These are phyloP conservation scores for Tubiluchus corallicola DNA, from an alignment of 2,888 invertebrate genomes.

Conservation along the genomic window DNA sequence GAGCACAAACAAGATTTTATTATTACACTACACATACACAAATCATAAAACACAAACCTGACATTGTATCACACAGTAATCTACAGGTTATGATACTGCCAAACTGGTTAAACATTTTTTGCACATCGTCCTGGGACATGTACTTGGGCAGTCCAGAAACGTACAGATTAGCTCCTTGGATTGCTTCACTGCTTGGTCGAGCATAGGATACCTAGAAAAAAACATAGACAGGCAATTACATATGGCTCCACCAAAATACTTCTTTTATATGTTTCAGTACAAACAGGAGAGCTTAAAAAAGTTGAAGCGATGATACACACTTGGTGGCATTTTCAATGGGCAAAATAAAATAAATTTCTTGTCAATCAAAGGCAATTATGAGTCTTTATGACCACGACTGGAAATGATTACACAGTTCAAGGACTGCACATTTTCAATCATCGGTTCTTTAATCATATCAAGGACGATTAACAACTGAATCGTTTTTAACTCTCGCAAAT, in stretches of 20 bases:
- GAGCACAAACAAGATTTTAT: too few relatives aligned
- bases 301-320: background rate
- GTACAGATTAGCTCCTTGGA: slow-evolving; percentile 31
- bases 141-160: slow-evolving; percentile 30
- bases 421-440: too few relatives aligned
- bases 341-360: slow-evolving; percentile 7
- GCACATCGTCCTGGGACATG: slow-evolving; percentile 30
- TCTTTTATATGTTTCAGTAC: too few relatives aligned
- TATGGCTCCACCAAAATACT: too few relatives aligned
- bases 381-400: too few relatives aligned
- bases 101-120: slow-evolving; percentile 28
- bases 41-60: slow-evolving; percentile 23
- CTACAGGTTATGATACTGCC: slow-evolving; percentile 30
- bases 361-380: too few relatives aligned
- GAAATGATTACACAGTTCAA: too few relatives aligned
- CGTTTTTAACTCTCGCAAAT: too few relatives aligned
- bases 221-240: slow-evolving; percentile 9
- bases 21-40: too few relatives aligned
- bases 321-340: slow-evolving; percentile 12
- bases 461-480: too few relatives aligned
- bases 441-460: too few relatives aligned
- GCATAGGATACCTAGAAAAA: slow-evolving; percentile 30
- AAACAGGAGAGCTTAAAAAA: background rate
- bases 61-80: slow-evolving; percentile 31
- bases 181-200: slow-evolving; percentile 30